Conservation (phyloP, 1,140 invertebrate species). For the Macrosteles quadrilineatus region DNA sequence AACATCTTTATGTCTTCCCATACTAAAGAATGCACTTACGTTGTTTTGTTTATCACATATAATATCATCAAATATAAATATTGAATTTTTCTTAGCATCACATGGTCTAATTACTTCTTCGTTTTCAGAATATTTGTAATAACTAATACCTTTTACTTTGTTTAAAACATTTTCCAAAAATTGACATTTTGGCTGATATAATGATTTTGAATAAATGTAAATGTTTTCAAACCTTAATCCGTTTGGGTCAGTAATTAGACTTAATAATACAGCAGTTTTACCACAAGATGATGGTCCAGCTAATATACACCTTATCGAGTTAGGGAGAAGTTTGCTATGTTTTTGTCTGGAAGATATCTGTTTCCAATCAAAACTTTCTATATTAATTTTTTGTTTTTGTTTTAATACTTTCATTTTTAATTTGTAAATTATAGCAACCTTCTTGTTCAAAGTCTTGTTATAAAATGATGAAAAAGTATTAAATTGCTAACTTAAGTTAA, state of each 20-base stretch:
- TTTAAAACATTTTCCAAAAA: constrained; percentile 40
- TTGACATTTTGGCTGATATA: constrained; percentile 45
- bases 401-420: too few relatives aligned
- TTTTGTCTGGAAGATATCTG: not conserved
- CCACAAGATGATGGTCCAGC: constrained; percentile 46
- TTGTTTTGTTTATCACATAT: constrained; percentile 48
- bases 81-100: constrained; percentile 43
- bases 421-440: too few relatives aligned
- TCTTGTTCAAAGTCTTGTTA: too few relatives aligned
- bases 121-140: constrained; percentile 39
- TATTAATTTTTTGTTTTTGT: too few relatives aligned
- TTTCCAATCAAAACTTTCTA: not conserved
- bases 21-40: constrained; percentile 48
- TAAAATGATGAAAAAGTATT: too few relatives aligned
- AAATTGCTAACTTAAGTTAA: too few relatives aligned
- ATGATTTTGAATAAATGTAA: constrained; percentile 45
- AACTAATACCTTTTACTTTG: constrained; percentile 38
- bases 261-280: constrained; percentile 47
- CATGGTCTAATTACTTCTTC: constrained; percentile 42
- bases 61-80: constrained; percentile 51
- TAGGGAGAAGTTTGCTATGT: constrained; percentile 43
- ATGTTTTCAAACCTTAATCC: constrained; percentile 47
- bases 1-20: constrained; percentile 47
- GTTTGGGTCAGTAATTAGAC: constrained; percentile 46
- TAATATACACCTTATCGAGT: constrained; percentile 43